phyloP scores from a whole-genome alignment of 2,113 vertebrate genomes.

The Trematomus loennbergii region DNA sequence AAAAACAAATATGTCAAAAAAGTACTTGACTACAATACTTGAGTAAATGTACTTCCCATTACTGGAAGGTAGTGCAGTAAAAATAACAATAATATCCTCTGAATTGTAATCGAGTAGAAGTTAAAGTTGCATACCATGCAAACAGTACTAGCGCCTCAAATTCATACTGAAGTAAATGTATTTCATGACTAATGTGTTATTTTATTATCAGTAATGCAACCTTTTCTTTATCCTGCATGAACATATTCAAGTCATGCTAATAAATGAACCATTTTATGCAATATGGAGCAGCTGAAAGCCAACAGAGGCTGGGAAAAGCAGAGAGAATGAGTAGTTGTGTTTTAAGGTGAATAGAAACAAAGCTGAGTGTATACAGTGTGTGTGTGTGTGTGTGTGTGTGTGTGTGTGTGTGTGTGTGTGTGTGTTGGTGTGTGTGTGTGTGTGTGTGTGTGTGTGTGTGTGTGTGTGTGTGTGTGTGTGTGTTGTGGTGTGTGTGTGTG shows the following conservation, averaged over 20 bases:
- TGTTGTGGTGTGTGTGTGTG: no score
- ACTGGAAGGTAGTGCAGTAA: background rate
- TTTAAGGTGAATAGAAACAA: background rate
- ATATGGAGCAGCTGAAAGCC: background rate
- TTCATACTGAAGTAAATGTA: background rate
- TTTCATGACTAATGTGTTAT: background rate
- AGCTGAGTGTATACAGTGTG: slow-evolving; percentile 9
- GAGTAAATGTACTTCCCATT: no score
- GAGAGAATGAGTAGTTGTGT: background rate
- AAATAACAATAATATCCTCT: background rate
- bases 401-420: no score
- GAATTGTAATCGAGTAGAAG: background rate
- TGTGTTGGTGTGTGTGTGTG: no score
- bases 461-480: no score
- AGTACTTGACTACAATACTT: no score
- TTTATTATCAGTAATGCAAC: background rate
- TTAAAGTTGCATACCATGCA: background rate
- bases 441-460: no score
- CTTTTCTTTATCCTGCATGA: background rate
- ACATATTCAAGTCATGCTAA: background rate
- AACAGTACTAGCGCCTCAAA: background rate
- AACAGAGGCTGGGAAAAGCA: background rate
- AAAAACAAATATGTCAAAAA: no score
- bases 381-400: background rate
- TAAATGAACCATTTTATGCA: background rate